Evolutionary conservation across 2,888 invertebrate species (phyloP).

Genomic region (Agrotis segetum): DNA sequence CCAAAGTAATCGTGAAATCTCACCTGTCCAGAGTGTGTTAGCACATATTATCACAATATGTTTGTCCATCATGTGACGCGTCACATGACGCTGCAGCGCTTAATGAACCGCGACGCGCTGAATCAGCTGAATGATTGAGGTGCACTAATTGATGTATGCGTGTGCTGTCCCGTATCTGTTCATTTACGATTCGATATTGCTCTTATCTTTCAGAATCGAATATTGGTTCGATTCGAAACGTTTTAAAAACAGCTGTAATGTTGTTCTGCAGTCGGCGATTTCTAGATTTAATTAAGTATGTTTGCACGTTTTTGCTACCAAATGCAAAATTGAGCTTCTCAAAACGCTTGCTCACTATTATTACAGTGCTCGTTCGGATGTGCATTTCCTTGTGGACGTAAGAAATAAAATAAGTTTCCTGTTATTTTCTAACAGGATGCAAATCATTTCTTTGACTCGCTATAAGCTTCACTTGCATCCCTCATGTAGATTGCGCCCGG

Average conservation of each 20-base stretch:
- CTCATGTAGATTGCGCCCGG: not conserved
- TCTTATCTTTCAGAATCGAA: slow-evolving; percentile 20
- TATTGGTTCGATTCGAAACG: slow-evolving; percentile 8
- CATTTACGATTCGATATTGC: slow-evolving; percentile 2
- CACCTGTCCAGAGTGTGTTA: slow-evolving; percentile 43
- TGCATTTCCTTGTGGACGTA: not conserved
- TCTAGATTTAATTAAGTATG: not conserved
- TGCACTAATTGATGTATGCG: slow-evolving; percentile 44
- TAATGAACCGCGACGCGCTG: slow-evolving; percentile 28
- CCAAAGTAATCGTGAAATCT: slow-evolving; percentile 30
- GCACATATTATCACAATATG: slow-evolving; percentile 26
- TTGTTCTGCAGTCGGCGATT: not conserved
- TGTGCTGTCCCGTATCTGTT: not conserved
- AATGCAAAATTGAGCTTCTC: not conserved
- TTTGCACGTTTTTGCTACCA: not conserved
- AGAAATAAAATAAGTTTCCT: not conserved
- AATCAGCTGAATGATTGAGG: slow-evolving; percentile 35
- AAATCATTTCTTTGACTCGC: not conserved
- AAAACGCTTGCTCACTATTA: not conserved
- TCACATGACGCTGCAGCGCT: slow-evolving; percentile 15
- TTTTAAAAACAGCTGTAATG: not conserved
- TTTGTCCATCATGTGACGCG: slow-evolving; percentile 39
- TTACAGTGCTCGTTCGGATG: not conserved
- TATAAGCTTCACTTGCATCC: not conserved
- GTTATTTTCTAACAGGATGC: not conserved